Conservation (phyloP, 2,888 invertebrate species). For the Masnerella sp. region DNA sequence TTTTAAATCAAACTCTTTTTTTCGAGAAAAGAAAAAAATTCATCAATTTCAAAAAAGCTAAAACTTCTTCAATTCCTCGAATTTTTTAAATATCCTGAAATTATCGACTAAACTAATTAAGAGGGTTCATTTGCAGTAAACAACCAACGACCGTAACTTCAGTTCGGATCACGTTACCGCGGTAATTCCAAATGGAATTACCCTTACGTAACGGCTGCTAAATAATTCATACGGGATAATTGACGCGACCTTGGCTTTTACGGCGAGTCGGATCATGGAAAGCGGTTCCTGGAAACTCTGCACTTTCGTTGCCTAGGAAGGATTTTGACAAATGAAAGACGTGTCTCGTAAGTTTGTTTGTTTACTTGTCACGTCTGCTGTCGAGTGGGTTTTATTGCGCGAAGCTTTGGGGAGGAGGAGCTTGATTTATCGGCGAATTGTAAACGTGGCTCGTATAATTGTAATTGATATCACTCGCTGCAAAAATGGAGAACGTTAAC, state of each 20-base stretch:
- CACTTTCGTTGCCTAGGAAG: slow-evolving; percentile 9
- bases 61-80: no score
- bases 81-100: no score
- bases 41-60: no score
- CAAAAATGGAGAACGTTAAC: no score
- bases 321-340: neutral
- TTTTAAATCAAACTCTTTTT: no score
- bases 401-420: no score
- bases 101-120: slow-evolving; percentile 52
- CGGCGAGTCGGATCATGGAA: slow-evolving; percentile 20
- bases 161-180: slow-evolving; percentile 54
- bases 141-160: slow-evolving; percentile 57
- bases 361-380: slow-evolving; percentile 10
- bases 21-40: no score
- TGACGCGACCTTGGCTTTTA: slow-evolving; percentile 55
- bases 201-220: slow-evolving; percentile 53
- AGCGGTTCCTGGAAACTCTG: slow-evolving; percentile 8
- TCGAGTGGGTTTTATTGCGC: neutral
- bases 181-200: slow-evolving; percentile 56
- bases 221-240: slow-evolving; percentile 59
- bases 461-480: no score
- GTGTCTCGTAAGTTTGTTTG: slow-evolving; percentile 15
- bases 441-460: no score
- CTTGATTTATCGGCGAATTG: no score
- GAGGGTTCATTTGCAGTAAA: slow-evolving; percentile 54